These are phyloP conservation scores for Limnephilus lunatus DNA, from an alignment of 2,888 invertebrate species.

Conservation along the genomic window DNA sequence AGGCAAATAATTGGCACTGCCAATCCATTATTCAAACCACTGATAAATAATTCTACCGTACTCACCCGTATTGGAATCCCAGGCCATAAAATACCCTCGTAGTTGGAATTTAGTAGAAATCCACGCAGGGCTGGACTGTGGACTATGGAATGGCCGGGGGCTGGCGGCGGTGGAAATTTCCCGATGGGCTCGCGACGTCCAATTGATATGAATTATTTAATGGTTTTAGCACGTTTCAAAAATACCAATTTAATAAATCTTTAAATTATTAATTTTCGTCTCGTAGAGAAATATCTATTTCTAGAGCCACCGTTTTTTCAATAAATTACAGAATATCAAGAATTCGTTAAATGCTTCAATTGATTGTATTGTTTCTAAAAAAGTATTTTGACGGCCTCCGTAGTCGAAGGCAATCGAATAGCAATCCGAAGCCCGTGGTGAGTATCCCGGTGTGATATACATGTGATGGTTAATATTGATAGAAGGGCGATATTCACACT, in stretches of 20 bases:
- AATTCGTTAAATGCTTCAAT: too few relatives aligned
- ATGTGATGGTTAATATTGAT: too few relatives aligned
- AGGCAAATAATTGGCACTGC: conserved; percentile 21
- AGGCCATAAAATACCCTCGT: conserved; percentile 19
- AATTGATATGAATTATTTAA: neutral
- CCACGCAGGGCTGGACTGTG: neutral
- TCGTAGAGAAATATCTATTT: too few relatives aligned
- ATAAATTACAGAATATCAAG: too few relatives aligned
- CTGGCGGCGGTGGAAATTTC: neutral
- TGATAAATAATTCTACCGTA: conserved; percentile 45
- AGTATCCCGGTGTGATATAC: too few relatives aligned
- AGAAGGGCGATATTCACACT: too few relatives aligned
- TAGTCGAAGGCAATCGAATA: too few relatives aligned
- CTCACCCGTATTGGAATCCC: conserved; percentile 38
- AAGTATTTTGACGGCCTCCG: too few relatives aligned
- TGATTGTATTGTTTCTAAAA: too few relatives aligned
- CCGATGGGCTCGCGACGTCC: neutral
- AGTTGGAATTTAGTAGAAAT: neutral
- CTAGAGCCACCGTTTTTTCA: too few relatives aligned
- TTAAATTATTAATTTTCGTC: neutral
- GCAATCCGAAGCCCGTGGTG: too few relatives aligned
- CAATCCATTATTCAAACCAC: conserved; percentile 42
- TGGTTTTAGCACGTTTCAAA: neutral
- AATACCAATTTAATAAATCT: neutral
- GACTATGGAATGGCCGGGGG: neutral